Evolutionary conservation across 2,113 vertebrate genomes (phyloP), one percentile per base, ranked within the genome.

Genomic region (Hippocampus guttulatus): DNA sequence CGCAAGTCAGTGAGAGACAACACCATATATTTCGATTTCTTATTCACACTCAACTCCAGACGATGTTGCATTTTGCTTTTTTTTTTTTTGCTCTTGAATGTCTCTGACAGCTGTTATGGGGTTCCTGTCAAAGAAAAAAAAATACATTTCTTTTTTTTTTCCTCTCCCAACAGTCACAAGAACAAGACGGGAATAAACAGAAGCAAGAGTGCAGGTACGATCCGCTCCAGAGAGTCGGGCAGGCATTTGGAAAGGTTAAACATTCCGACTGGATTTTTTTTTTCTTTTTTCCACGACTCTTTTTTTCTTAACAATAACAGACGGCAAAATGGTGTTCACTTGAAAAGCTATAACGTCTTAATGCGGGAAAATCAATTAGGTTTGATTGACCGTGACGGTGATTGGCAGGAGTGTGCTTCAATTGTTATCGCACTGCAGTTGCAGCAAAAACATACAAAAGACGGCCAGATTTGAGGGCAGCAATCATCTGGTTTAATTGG

Each of bases 401-500:
- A 88, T 86, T 88, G 88, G 85, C 86, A 89, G 85, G 40, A 85
- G 78, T 75, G 76, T 84, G 83, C 81, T 83, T 83, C 71, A 49
- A 76, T 86, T 88, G 86, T 88, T 88, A 87, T 89, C 82, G 70
- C 78, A 72, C 82, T 73, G 70, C 79, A 74, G 82, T 76, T 78
- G 85, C 71, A 41, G 21, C 12, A 47, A 45, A 27, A 43, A 25
- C 64, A 65, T 8, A 47, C 43, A 23, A 76, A 78, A 84, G 78
- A 81, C 85, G 79, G 77, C 73, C 85, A 80, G 33, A 85, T 88
- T 88, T 80, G 80, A 75, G 73, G 82, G 85, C 81, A 85, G 85
- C 76, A 79, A 79, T 86, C 91, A 86, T 91, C 84, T 86, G 76
- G 76, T 82, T 83, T 91, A 90, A 92, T 91, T 92, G 90, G 14